Base-by-base conservation (phyloP, 1,140 invertebrate genomes). In the Macrobrachium rosenbergii region DNA sequence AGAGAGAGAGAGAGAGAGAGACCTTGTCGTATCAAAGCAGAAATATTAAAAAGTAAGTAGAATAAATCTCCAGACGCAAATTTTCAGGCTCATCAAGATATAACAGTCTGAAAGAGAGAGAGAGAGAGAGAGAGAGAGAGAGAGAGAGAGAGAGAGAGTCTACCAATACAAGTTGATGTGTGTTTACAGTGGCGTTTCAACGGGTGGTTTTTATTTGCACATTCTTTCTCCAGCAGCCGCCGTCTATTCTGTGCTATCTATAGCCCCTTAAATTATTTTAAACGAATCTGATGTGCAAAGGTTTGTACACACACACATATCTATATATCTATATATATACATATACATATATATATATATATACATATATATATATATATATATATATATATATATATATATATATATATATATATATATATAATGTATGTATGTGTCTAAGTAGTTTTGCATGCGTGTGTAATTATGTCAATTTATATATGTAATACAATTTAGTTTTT, bases 21-120 rank as follows among this genome's bases (percentile, higher is more conserved):
- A 45, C 7, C 19, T 10, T 10, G 58, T 19, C 21, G 21, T 14
- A n/a, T 17, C 58, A 19, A 79, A 21, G 16, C 14, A 19, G 43
- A 77, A 19, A 77, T 19, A 58, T 14, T 14, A 64, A 64, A 78
- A 21, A 58, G 2, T 11, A 11, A 3, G n/a, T 69, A n/a, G 10
- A 10, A 69, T 0, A 5, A 21, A 69, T 28, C 64, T 21, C 64
- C 5, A n/a, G n/a, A 17, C 28, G n/a, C 28, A 5, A 69, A 12
- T 69, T 28, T 69, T 21, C n/a, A 76, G n/a, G 6, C 2, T 37
- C 19, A 76, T 11, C 28, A 45, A 45, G 37, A 80, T n/a, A 80
- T n/a, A 69, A n/a, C n/a, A n/a, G n/a, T n/a, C n/a, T n/a, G 59
- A 83, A 52, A 75, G 59, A 62, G 45, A 83, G 81, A 75, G 59